A percentile compares a stretch with the other conserved stretches of the same genome.
These are phyloP conservation scores for Ceratoteleas bidentatus DNA, from an alignment of 1,140 invertebrate species.

Conservation along the genomic window DNA sequence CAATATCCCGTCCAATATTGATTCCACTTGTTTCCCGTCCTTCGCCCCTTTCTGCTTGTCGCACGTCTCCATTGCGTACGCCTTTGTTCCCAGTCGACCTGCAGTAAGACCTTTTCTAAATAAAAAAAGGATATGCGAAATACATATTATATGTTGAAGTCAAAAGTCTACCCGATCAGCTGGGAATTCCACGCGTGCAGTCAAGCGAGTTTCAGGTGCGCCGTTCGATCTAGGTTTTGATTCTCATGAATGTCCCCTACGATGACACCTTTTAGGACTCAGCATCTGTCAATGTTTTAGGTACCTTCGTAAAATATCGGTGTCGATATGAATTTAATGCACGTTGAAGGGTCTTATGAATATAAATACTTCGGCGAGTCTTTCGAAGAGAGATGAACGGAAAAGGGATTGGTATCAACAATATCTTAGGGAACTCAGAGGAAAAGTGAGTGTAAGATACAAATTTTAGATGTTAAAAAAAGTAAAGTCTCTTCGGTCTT, in stretches of 20 bases:
- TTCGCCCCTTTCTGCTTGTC: background rate
- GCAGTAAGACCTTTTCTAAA: slow-evolving; percentile 8
- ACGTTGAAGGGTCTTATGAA: too few relatives aligned
- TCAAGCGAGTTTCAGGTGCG: background rate
- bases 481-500: too few relatives aligned
- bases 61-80: slow-evolving; percentile 1
- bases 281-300: too few relatives aligned
- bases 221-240: background rate
- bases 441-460: too few relatives aligned
- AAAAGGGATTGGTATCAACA: too few relatives aligned
- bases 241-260: background rate
- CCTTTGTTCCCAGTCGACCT: slow-evolving; percentile 1
- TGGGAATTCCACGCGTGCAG: background rate
- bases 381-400: too few relatives aligned
- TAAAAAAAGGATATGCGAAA: slow-evolving; percentile 3
- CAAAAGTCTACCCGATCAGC: slow-evolving; percentile 10
- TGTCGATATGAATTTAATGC: too few relatives aligned
- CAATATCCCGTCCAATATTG: slow-evolving; percentile 22
- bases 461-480: too few relatives aligned
- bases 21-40: slow-evolving; percentile 8
- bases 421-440: too few relatives aligned
- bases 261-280: too few relatives aligned
- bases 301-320: too few relatives aligned
- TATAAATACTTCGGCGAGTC: too few relatives aligned
- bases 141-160: background rate